These are phyloP conservation scores for Priocnemis perturbator DNA, from an alignment of 2,888 invertebrate genomes.

Conservation along the genomic window DNA sequence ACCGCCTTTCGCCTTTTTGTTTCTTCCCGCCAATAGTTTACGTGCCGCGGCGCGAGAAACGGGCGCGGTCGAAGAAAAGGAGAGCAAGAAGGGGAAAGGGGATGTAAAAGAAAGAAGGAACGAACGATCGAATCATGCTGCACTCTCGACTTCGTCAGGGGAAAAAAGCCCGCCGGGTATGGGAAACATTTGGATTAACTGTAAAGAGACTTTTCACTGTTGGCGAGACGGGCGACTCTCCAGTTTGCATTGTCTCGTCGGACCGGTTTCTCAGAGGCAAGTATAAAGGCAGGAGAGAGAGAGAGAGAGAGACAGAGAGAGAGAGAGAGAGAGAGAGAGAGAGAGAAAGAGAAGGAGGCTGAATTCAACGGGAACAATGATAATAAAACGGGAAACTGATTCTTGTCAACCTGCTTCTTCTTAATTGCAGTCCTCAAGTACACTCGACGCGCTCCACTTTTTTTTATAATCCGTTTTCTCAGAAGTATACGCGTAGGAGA, in stretches of 20 bases:
- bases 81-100: not conserved
- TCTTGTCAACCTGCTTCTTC: too few relatives aligned
- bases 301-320: not conserved
- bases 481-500: too few relatives aligned
- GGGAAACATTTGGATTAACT: conserved; percentile 34
- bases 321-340: not conserved
- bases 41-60: not conserved
- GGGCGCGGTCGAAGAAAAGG: not conserved
- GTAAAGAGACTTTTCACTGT: conserved; percentile 27
- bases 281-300: too few relatives aligned
- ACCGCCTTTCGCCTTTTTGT: conserved; percentile 51
- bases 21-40: conserved; percentile 50
- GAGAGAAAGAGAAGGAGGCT: not conserved
- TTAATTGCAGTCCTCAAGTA: too few relatives aligned
- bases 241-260: conserved; percentile 5
- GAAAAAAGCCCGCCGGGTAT: conserved; percentile 24
- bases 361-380: not conserved
- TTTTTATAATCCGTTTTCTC: too few relatives aligned
- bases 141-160: not conserved
- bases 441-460: too few relatives aligned
- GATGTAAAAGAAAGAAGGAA: too few relatives aligned
- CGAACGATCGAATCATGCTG: not conserved
- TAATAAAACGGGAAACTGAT: too few relatives aligned
- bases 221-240: conserved; percentile 11
- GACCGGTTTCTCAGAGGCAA: not conserved